Evolutionary conservation across 2,888 invertebrate species (phyloP).

Genomic region (Diadegma fenestrale): DNA sequence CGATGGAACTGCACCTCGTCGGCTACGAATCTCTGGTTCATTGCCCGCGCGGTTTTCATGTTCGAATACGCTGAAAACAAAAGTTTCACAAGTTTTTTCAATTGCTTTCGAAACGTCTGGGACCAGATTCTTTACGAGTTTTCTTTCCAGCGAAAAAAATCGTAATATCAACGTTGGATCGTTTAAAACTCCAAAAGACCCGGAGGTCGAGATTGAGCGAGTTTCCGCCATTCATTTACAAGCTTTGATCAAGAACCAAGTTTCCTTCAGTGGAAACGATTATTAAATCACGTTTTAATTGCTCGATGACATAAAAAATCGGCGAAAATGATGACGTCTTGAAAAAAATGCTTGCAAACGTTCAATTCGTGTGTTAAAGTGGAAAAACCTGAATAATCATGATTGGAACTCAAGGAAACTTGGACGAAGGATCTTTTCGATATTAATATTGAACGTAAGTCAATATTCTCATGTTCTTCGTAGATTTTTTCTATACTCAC

Average conservation of each 20-base stretch:
- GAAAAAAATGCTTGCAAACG: neutral
- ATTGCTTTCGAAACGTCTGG: neutral
- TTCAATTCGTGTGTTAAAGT: too few species aligned
- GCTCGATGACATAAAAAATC: neutral
- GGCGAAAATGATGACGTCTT: neutral
- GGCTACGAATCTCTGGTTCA: slow-evolving; percentile 91
- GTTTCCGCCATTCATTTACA: neutral
- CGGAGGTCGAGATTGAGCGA: neutral
- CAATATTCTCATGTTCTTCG: neutral
- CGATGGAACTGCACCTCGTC: slow-evolving; percentile 93
- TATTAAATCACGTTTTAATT: neutral
- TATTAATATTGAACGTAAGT: neutral
- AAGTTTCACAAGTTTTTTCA: slow-evolving; percentile 2
- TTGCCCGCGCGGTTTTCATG: slow-evolving; percentile 91
- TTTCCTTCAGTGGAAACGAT: neutral
- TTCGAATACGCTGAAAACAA: slow-evolving; percentile 90
- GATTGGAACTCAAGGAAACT: too few species aligned
- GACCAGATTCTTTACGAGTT: neutral
- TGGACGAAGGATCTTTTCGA: neutral
- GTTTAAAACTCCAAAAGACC: neutral
- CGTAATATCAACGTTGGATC: neutral
- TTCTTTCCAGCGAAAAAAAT: neutral
- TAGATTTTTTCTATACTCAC: slow-evolving; percentile 85
- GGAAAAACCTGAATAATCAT: too few species aligned
- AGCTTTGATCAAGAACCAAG: neutral